Evolutionary conservation across 2,113 vertebrate genomes (phyloP).

Genomic region (Oreamnos americanus): DNA sequence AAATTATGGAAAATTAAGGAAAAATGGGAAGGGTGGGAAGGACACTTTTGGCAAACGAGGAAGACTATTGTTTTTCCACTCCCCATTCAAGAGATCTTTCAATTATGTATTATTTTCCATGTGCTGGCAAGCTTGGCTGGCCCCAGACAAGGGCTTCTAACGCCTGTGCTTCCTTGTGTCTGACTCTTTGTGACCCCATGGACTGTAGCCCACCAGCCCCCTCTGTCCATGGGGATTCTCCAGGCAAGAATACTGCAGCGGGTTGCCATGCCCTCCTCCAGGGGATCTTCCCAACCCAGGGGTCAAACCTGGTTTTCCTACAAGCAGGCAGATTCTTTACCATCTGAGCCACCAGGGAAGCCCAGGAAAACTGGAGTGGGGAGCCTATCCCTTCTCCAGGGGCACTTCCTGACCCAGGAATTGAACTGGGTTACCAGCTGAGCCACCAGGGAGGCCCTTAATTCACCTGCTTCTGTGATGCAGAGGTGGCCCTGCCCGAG

Average conservation of each 20-base stretch:
- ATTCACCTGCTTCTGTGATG: neutral
- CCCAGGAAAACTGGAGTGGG: neutral
- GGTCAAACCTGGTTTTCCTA: neutral
- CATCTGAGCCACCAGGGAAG: neutral
- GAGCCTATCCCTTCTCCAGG: neutral
- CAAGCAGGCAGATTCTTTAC: neutral
- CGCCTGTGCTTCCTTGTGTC: neutral
- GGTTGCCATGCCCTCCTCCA: neutral
- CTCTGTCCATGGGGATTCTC: neutral
- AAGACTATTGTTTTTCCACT: neutral
- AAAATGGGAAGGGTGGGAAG: neutral
- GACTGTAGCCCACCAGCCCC: neutral
- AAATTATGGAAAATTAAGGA: neutral
- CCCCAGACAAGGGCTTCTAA: neutral
- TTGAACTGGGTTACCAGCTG: neutral
- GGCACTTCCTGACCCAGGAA: neutral
- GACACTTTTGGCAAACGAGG: neutral
- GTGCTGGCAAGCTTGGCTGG: neutral
- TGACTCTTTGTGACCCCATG: neutral
- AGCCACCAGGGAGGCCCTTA: neutral
- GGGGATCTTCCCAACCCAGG: neutral
- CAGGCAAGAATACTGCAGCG: neutral
- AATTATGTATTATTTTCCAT: neutral
- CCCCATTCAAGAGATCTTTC: neutral
- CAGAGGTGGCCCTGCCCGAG: neutral